These are phyloP conservation scores for Crotalus adamanteus DNA, from an alignment of 2,797 vertebrate species.

Conservation along the genomic window DNA sequence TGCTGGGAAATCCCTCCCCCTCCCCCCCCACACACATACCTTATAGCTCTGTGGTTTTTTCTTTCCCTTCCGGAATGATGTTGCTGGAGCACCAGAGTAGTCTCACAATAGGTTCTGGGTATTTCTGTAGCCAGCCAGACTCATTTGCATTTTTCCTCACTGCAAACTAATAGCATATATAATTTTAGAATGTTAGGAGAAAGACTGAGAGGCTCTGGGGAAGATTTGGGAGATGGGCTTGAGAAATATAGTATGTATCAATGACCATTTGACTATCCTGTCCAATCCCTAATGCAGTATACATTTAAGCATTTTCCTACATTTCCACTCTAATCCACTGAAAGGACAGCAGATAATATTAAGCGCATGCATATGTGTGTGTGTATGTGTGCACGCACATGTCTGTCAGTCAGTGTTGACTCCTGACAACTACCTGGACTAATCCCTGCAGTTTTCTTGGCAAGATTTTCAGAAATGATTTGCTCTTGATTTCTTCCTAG, in stretches of 20 bases:
- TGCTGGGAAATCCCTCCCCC: not conserved
- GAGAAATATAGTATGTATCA: not conserved
- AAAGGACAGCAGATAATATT: not conserved
- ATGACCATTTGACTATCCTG: not conserved
- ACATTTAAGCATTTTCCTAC: not conserved
- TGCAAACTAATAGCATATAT: not conserved
- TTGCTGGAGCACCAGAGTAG: not conserved
- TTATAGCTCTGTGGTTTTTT: not conserved
- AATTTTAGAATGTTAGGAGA: not conserved
- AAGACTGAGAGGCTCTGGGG: not conserved
- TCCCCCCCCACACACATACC: too few species aligned
- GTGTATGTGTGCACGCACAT: not conserved
- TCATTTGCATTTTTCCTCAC: not conserved
- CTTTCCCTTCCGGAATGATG: not conserved
- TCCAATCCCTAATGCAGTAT: not conserved
- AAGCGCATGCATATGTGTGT: not conserved
- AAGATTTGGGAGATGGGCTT: not conserved
- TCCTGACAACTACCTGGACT: not conserved
- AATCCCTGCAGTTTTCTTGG: not conserved
- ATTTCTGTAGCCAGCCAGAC: not conserved
- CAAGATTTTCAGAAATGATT: not conserved
- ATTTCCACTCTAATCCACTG: not conserved
- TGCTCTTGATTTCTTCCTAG: not conserved
- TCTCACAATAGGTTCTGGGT: not conserved
- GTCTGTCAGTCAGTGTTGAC: not conserved